Base-by-base conservation (phyloP, 2,888 invertebrate species). In the Trichopoda pennipes region DNA sequence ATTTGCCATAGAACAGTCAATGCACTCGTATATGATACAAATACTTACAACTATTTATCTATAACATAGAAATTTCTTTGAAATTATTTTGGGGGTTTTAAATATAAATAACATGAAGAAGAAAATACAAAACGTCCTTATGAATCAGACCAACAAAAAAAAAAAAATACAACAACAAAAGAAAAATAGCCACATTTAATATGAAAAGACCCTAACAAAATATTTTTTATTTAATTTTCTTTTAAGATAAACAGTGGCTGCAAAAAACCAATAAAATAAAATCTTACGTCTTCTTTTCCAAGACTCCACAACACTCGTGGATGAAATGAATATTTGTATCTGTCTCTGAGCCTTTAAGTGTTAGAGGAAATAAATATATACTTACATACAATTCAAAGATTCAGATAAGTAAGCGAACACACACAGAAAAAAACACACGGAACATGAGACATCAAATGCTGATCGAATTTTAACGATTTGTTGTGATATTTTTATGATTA, bases 401-500 rank as follows among this genome's bases (percentile, higher is more conserved):
- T 49, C 42, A 70, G 56, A 58, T 51, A 47, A 17, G 9, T n/a
- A 56, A n/a, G 23, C 28, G 28, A 55, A 56, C 12, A 74, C 28
- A 56, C 21, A 47, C 51, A 56, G 16, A 74, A 38, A 56, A 32
- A 53, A 58, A 21, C 23, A 70, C 32, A 53, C 16, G 66, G 17
- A 66, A 70, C 66, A 75, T 61, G 60, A 74, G 63, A 69, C 60
- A 66, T 53, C 70, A 81, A 84, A 85, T 86, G 85, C 88, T 88
- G 90, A 89, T 90, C 89, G 88, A 91, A 90, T 91, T 82, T 91
- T 90, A 89, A 91, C 91, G 91, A 91, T 91, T 91, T 91, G 91
- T 91, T 91, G 89, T 91, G 91, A 91, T 91, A 90, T 89, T 90
- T 91, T 91, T 91, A 91, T 89, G 91, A 90, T 91, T 91, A 91